Evolutionary conservation across 2,797 vertebrate genomes (phyloP), one percentile per base, ranked within the genome.

Genomic region (Decapterus maruadsi): DNA sequence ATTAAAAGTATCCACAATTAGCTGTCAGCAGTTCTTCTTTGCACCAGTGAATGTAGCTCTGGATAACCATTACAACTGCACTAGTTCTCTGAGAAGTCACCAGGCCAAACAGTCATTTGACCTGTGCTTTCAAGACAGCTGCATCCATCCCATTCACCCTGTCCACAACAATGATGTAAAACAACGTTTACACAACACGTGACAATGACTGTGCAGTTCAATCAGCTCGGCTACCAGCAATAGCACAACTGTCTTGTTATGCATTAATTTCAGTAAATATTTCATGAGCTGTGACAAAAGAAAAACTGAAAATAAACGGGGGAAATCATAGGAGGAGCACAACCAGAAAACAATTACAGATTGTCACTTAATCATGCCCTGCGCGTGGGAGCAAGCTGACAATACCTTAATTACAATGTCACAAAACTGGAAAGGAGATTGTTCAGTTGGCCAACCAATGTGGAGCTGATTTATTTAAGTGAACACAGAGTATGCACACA

Each of bases 281-380:
- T 86, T 87, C 90, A 93, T 92, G 89, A 92, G 81, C 87, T 85
- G 79, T 85, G 83, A 85, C 84, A 81, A 73, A 82, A 88, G 36
- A 59, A 82, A 82, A 83, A 79, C 36, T 45, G 50, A 66, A 83
- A 89, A 83, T 40, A 78, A 80, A 86, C 62, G 26, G 58, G 57
- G 57, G 46, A 84, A 85, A 80, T 78, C 36, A 68, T 64, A 81
- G 68, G 72, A 76, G 81, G 61, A 89, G 80, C 58, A 82, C 67
- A 86, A 83, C 69, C 78, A 86, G 87, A 81, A 89, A 89, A 90
- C 81, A 90, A 91, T 91, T 91, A 83, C 53, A 79, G 82, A 86
- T 75, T 77, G 73, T 89, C 84, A 71, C 79, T 88, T 84, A 82
- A 90, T 88, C 79, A 84, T 68, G 59, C 56, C 38, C 63, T 19